A percentile compares a stretch with the other conserved stretches of the same genome.
These are phyloP conservation scores for Apotomis turbidana DNA, from an alignment of 2,888 invertebrate genomes.

Conservation along the genomic window DNA sequence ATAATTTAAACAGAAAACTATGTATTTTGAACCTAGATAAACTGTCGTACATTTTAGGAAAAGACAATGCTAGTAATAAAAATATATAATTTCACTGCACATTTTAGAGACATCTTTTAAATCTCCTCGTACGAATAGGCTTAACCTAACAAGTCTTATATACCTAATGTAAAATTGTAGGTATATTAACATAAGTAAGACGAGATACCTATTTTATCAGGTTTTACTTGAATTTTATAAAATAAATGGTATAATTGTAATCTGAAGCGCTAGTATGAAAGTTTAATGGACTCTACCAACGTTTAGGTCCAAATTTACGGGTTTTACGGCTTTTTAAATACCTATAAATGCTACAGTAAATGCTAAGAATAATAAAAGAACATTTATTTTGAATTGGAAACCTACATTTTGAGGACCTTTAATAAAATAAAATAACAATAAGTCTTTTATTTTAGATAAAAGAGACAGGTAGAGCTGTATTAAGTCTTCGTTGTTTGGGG, in stretches of 20 bases:
- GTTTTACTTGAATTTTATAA: not conserved
- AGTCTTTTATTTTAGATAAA: not conserved
- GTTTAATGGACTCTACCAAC: not conserved
- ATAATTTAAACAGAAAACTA: too few relatives aligned
- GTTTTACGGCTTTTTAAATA: not conserved
- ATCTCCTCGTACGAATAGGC: not conserved
- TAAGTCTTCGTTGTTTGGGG: not conserved
- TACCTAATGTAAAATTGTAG: constrained; percentile 21
- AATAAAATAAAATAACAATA: not conserved
- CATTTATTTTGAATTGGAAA: not conserved
- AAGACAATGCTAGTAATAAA: too few relatives aligned
- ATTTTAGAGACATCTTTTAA: not conserved
- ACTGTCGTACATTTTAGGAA: too few relatives aligned
- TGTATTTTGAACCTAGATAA: too few relatives aligned
- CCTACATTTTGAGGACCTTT: not conserved
- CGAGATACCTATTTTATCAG: not conserved
- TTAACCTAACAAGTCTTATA: constrained; percentile 16
- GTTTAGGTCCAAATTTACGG: not conserved
- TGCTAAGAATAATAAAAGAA: not conserved
- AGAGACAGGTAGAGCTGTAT: not conserved
- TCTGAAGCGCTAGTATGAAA: not conserved
- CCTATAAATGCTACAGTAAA: not conserved
- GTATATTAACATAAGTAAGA: constrained; percentile 16
- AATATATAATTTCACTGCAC: too few relatives aligned
- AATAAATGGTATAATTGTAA: not conserved